These are phyloP conservation scores for Polypedilum vanderplanki DNA, from an alignment of 1,140 invertebrate species.

Conservation along the genomic window DNA sequence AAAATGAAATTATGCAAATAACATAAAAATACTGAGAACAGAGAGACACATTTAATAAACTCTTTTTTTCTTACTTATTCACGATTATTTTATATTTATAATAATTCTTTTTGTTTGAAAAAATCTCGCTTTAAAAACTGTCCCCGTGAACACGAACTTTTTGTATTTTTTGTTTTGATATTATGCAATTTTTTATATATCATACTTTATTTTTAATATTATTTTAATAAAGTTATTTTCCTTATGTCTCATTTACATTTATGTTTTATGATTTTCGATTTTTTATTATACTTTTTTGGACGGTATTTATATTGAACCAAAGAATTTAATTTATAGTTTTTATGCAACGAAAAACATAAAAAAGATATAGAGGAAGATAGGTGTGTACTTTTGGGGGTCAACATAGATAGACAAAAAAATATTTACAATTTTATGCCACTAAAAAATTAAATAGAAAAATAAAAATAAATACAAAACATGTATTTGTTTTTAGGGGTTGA, in stretches of 20 bases:
- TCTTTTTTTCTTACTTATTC: not conserved
- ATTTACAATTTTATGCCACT: too few relatives aligned
- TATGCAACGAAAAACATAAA: conserved; percentile 4
- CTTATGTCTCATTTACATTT: conserved; percentile 25
- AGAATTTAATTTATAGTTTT: not conserved
- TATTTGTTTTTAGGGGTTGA: too few relatives aligned
- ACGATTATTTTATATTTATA: not conserved
- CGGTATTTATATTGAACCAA: conserved; percentile 17
- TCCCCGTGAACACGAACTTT: conserved; percentile 28
- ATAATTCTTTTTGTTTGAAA: conserved; percentile 5
- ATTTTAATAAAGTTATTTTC: not conserved
- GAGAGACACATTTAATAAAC: too few relatives aligned
- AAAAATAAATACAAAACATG: too few relatives aligned
- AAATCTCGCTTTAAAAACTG: conserved; percentile 24
- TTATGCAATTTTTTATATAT: conserved; percentile 24
- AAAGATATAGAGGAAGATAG: not conserved
- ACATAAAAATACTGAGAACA: not conserved
- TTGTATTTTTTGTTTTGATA: conserved; percentile 9
- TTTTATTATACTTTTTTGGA: conserved; percentile 16
- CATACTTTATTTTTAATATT: not conserved
- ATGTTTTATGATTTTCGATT: conserved; percentile 16
- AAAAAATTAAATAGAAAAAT: too few relatives aligned
- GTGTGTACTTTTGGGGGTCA: too few relatives aligned
- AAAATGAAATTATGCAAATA: not conserved
- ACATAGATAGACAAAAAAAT: too few relatives aligned